Evolutionary conservation across 2,113 vertebrate genomes (phyloP).

Genomic region (Herpetotheres cachinnans): DNA sequence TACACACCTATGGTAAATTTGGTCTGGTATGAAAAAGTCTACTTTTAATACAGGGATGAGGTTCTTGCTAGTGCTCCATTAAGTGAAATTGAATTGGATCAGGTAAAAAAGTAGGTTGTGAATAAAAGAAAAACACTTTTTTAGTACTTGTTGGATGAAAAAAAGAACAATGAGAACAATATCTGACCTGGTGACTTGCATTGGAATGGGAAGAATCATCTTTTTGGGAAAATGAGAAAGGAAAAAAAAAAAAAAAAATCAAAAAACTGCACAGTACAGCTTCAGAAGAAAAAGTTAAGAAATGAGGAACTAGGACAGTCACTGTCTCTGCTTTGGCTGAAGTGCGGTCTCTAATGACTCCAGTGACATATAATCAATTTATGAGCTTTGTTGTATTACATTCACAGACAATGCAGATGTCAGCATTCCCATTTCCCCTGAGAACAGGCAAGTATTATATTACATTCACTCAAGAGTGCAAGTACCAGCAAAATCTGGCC

Average conservation of each 20-base stretch:
- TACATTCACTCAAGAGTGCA: background rate
- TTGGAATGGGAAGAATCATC: background rate
- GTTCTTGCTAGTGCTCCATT: background rate
- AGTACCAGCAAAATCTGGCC: background rate
- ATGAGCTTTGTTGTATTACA: background rate
- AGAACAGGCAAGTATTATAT: background rate
- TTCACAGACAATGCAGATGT: background rate
- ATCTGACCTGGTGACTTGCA: background rate
- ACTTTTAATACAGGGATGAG: background rate
- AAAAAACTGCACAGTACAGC: background rate
- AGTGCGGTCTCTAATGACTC: background rate
- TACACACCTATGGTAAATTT: background rate
- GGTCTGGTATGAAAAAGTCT: background rate
- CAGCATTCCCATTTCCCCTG: background rate
- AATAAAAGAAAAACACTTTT: background rate
- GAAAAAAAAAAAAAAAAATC: accelerated
- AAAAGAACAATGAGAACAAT: background rate
- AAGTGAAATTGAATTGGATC: background rate
- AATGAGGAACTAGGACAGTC: background rate
- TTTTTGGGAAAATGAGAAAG: background rate
- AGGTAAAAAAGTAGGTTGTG: background rate
- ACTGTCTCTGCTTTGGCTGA: background rate
- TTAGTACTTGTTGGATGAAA: background rate
- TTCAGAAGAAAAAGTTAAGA: background rate
- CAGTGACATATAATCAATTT: slow-evolving; percentile 11